These are phyloP conservation scores for Mylabris sibirica DNA, from an alignment of 2,888 invertebrate species.

Conservation along the genomic window DNA sequence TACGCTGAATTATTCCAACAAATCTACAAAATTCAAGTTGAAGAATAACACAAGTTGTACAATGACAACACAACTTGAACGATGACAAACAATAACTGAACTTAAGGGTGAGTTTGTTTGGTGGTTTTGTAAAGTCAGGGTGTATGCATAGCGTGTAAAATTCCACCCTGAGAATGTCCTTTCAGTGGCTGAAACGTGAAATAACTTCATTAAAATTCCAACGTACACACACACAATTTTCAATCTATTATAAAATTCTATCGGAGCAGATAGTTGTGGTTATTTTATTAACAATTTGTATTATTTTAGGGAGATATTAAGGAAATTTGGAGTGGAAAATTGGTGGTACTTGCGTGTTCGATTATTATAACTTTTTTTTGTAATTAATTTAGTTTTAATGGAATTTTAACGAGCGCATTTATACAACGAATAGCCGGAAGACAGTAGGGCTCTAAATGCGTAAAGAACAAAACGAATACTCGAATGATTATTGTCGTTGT, in stretches of 20 bases:
- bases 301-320: too few species aligned
- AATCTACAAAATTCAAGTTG: neutral
- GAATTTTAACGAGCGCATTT: neutral
- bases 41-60: neutral
- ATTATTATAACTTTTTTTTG: neutral
- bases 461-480: neutral
- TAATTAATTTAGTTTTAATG: neutral
- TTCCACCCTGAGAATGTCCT: neutral
- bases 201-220: neutral
- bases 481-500: neutral
- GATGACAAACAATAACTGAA: slow-evolving; percentile 10
- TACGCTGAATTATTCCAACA: slow-evolving; percentile 50
- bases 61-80: neutral
- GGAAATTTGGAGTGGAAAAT: neutral
- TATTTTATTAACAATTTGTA: too few species aligned
- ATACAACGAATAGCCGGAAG: neutral
- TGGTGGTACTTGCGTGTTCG: neutral
- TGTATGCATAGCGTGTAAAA: slow-evolving; percentile 2
- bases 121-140: neutral
- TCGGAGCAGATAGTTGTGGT: neutral
- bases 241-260: neutral
- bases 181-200: neutral
- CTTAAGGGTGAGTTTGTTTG: neutral
- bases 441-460: neutral
- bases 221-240: neutral